phyloP scores from a whole-genome alignment of 2,113 vertebrate genomes.

The Tetrax tetrax region DNA sequence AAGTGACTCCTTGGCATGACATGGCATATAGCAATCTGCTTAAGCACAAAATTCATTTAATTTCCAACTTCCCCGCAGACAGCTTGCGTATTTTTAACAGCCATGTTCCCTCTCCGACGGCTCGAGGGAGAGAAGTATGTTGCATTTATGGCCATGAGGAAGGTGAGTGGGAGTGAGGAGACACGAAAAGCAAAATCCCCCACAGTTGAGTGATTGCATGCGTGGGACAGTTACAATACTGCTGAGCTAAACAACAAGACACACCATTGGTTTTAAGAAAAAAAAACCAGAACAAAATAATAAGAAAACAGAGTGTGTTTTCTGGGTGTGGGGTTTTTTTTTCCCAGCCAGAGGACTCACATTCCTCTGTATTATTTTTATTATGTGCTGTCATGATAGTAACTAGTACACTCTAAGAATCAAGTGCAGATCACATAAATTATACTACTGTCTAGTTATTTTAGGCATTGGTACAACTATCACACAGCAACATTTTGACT shows the following conservation, averaged over 20 bases:
- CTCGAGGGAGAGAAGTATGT: not conserved
- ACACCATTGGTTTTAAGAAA: not conserved
- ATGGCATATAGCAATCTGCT: not conserved
- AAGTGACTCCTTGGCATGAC: not conserved
- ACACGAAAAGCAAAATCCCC: not conserved
- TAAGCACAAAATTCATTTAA: not conserved
- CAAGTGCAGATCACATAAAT: not conserved
- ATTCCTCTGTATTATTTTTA: not conserved
- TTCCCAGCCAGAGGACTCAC: not conserved
- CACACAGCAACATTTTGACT: not conserved
- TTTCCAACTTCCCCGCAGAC: not conserved
- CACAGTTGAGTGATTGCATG: not conserved
- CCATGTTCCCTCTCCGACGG: accelerated
- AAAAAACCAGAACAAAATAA: not conserved
- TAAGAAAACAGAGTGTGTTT: not conserved
- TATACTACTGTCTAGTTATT: not conserved
- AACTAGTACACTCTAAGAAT: not conserved
- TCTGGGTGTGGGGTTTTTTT: not conserved
- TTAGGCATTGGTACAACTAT: not conserved
- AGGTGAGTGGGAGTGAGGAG: not conserved
- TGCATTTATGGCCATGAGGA: not conserved
- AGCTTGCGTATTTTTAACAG: not conserved
- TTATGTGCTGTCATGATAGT: not conserved
- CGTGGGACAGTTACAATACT: not conserved
- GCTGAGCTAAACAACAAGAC: not conserved